Percentiles rank a stretch among this genome's conserved stretches.
phyloP scores from a whole-genome alignment of 2,797 vertebrate species.

The Micromesistius poutassou region DNA sequence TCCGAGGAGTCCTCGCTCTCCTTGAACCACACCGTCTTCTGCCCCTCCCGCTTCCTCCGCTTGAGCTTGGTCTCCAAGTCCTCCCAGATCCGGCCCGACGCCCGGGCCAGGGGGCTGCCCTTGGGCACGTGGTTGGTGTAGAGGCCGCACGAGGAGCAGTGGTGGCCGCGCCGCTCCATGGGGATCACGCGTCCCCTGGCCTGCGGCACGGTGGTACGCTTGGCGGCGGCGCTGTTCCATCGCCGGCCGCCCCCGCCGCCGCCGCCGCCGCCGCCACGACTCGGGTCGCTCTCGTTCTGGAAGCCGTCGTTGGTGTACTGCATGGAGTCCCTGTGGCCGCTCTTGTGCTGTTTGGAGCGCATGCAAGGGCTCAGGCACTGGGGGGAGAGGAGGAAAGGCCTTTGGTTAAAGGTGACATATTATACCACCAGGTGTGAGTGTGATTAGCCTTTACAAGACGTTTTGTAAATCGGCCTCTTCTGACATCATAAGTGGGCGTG shows the following conservation, averaged over 20 bases:
- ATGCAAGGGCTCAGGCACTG: constrained; percentile 72
- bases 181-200: constrained; percentile 54
- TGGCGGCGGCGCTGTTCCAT: constrained; percentile 45
- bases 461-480: no score
- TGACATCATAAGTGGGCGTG: no score
- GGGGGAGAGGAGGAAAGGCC: constrained; percentile 16
- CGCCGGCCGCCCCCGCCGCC: constrained; percentile 29
- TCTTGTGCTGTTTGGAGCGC: constrained; percentile 41
- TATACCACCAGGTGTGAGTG: constrained; percentile 3
- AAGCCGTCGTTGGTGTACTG: constrained; percentile 75
- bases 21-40: constrained; percentile 95
- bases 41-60: constrained; percentile 78
- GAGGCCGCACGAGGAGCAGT: constrained; percentile 67
- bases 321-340: constrained; percentile 65
- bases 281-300: constrained; percentile 62
- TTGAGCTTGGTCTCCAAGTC: constrained; percentile 73
- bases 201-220: constrained; percentile 57
- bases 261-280: constrained; percentile 39
- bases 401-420: constrained; percentile 7
- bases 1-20: constrained; percentile 83
- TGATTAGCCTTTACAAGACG: no score
- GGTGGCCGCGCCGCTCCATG: constrained; percentile 57
- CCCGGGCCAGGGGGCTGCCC: constrained; percentile 49
- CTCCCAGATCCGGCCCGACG: constrained; percentile 38
- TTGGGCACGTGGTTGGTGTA: constrained; percentile 65